Base-by-base conservation (phyloP, 2,113 vertebrate genomes). In the Noturus placidus region DNA sequence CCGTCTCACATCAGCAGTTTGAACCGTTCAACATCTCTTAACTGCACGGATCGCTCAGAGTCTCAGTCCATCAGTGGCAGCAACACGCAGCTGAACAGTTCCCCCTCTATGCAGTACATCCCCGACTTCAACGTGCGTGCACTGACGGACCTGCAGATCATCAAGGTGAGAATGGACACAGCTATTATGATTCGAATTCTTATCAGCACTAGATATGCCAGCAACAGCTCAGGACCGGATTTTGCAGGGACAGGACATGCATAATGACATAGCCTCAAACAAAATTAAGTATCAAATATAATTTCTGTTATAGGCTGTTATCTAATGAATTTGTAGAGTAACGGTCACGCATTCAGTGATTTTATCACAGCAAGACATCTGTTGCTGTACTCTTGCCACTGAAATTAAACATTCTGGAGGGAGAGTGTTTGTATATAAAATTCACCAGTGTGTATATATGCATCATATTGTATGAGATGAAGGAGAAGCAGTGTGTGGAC, bases 111-210 rank as follows among this genome's bases (percentile, higher is more conserved):
- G 30, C 96, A 96, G 93, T 99, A 99, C 88, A 88, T 95, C 8
- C 97, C 97, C 0, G 98, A 99, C 93, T 99, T 99, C 95, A 97
- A 97, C 14, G 97, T 99, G 2, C 95, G 97, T 0, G 98, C 98
- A 0, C 96, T 99, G 82, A 94, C 85, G 0, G 97, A 99, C 94
- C 95, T 99, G 50, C 98, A 99, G 95, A 97, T 95, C 25, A 95
- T 97, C 86, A 99, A 98, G 96, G 96, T 97, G 82, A 94, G 92
- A 6, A 5, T 0, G 27, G 19, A 69, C 56, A 33, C 19, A 35
- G 69, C 8, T 61, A 42, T n/a, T 38, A 27, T 27, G 25, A 46
- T 6, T 27, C 22, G 72, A 50, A 50, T 77, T 77, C 35, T 42
- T 25, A 10, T 22, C 19, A 10, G 33, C 67, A 17, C 67, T 69